These are phyloP conservation scores for Xanthostigma xanthostigma DNA, from an alignment of 2,888 invertebrate genomes.

Conservation along the genomic window DNA sequence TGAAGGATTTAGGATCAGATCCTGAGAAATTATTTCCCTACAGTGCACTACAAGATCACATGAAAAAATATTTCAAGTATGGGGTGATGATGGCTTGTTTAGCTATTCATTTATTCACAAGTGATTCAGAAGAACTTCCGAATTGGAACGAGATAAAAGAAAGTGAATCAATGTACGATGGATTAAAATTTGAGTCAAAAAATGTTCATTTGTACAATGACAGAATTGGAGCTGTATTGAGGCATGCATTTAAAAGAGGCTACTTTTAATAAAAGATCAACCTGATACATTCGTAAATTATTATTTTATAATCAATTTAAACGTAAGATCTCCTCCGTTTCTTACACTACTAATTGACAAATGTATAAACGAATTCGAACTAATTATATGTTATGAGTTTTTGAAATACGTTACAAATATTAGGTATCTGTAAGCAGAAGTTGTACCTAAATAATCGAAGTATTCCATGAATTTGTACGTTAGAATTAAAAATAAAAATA, in stretches of 20 bases:
- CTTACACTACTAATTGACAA: too few relatives aligned
- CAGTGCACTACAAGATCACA: slow-evolving; percentile 16
- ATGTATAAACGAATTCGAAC: too few relatives aligned
- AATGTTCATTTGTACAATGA: slow-evolving; percentile 12
- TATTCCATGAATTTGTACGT: too few relatives aligned
- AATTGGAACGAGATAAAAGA: slow-evolving; percentile 10
- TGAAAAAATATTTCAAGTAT: slow-evolving; percentile 17
- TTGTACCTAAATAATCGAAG: too few relatives aligned
- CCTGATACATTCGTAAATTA: too few relatives aligned
- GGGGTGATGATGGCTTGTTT: slow-evolving; percentile 17
- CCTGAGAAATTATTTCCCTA: slow-evolving; percentile 19
- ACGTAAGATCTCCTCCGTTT: too few relatives aligned
- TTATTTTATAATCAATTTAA: too few relatives aligned
- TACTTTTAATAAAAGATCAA: slow-evolving; percentile 6
- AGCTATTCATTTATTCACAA: slow-evolving; percentile 16
- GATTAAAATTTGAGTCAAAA: slow-evolving; percentile 6
- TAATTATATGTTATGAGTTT: too few relatives aligned
- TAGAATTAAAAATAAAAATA: too few relatives aligned
- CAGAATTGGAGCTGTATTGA: slow-evolving; percentile 12
- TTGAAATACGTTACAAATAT: too few relatives aligned
- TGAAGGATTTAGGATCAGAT: slow-evolving; percentile 17
- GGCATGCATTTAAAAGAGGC: slow-evolving; percentile 10
- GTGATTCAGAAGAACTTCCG: slow-evolving; percentile 13
- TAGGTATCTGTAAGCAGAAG: too few relatives aligned
- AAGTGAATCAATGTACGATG: not conserved